Percentiles rank a stretch among this genome's conserved stretches.
phyloP scores from a whole-genome alignment of 2,888 invertebrate genomes.

The Schizotus pectinicornis region DNA sequence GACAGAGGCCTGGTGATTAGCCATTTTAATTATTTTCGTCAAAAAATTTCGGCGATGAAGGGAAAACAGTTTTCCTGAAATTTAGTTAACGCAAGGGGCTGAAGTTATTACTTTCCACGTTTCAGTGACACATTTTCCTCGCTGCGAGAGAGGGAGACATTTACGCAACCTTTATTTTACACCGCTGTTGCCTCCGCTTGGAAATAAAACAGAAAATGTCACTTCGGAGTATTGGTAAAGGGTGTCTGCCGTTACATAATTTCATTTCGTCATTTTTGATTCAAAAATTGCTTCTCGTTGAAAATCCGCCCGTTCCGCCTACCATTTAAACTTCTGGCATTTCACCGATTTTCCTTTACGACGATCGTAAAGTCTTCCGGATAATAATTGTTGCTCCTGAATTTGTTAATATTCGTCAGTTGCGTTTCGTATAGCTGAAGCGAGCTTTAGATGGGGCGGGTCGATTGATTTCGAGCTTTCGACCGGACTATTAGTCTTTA shows the following conservation, averaged over 20 bases:
- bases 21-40: background rate
- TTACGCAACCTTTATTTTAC: conserved; percentile 7
- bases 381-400: too few species aligned
- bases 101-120: conserved; percentile 9
- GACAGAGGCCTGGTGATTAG: conserved; percentile 4
- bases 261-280: background rate
- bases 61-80: conserved; percentile 1
- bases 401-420: too few species aligned
- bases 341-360: too few species aligned
- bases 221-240: background rate
- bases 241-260: background rate
- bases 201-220: conserved; percentile 11
- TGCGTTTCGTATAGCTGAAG: too few species aligned
- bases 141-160: background rate
- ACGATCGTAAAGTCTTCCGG: too few species aligned
- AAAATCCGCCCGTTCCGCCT: too few species aligned
- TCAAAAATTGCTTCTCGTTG: background rate
- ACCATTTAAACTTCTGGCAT: too few species aligned
- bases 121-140: conserved; percentile 8
- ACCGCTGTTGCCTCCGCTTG: background rate
- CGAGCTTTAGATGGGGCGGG: too few species aligned
- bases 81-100: background rate
- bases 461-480: background rate
- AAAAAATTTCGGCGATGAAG: too few species aligned
- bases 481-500: conserved; percentile 5